Conservation (phyloP, 2,113 vertebrate species). For the Psilopogon haemacephalus region DNA sequence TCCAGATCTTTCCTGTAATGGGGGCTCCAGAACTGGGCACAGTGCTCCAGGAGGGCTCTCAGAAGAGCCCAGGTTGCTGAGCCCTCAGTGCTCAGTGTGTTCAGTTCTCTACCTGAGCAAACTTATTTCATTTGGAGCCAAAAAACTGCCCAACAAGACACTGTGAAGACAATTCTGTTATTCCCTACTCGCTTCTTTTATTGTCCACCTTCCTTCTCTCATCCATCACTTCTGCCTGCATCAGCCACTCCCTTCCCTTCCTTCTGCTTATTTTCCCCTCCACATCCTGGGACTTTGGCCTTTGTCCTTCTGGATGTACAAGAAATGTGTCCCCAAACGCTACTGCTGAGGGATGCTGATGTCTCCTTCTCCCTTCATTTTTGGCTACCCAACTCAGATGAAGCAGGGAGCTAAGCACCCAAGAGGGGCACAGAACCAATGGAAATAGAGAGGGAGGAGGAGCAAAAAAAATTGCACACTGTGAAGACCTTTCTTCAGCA, state of each 20-base stretch:
- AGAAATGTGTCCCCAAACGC: neutral
- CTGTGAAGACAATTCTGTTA: too few relatives aligned
- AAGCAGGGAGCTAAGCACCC: conserved; percentile 23
- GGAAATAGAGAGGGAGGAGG: conserved; percentile 26
- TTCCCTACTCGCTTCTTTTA: neutral
- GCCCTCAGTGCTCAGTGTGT: neutral
- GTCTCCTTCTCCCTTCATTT: neutral
- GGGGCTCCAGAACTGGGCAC: too few relatives aligned
- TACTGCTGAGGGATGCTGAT: neutral
- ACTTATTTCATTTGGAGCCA: neutral
- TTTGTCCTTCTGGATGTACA: neutral
- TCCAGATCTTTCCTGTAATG: too few relatives aligned
- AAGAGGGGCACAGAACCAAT: neutral
- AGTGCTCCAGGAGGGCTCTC: too few relatives aligned
- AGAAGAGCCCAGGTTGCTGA: too few relatives aligned
- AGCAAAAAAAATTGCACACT: too few relatives aligned
- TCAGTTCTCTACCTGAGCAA: neutral
- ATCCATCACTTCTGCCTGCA: neutral
- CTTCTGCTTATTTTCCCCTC: too few relatives aligned
- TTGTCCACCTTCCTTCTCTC: neutral
- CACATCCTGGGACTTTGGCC: fast-evolving
- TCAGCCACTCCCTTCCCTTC: neutral
- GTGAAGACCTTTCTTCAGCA: neutral
- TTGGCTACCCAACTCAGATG: neutral
- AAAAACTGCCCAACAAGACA: neutral